Evolutionary conservation across 1,140 invertebrate genomes (phyloP), one percentile per base, ranked within the genome.

Genomic region (Capitella teleta): DNA sequence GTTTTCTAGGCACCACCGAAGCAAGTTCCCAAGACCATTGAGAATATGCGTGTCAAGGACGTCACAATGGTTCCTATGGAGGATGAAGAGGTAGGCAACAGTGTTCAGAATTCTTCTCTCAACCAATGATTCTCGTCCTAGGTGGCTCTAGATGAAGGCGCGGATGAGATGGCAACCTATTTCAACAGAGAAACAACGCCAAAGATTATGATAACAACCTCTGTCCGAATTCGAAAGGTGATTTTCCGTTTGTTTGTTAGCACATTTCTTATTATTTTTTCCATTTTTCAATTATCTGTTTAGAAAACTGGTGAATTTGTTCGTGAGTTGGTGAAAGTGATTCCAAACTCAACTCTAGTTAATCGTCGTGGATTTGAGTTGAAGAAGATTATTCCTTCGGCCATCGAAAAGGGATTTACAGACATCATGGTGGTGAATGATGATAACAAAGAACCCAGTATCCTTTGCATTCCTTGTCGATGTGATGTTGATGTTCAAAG

Each of bases 361-460:
- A 85, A 84, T 54, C 76, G 90, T 41, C 82, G 86, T 62, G 78
- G 86, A 54, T 82, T 87, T n/a, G 83, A 85, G 43, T 79, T 98
- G 0, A 98, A 98, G 67, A 89, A 89, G 60, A 90, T 96, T 49
- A 82, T 92, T 0, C 82, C 84, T 59, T 82, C 85, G 61, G 86
- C 87, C 0, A 80, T 77, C 16, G 74, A 79, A 1, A 82, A 80
- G 57, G 78, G 81, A 36, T 93, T 82, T 55, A 94, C 93, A 6
- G 92, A 97, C 74, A 76, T 98, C 19, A 75, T 98, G 55, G 79
- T 98, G 37, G 74, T 98, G 3, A 96, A 97, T 75, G 92, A 98
- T 74, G 85, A 98, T 73, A 79, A 80, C 56, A 85, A 86, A 57
- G 80, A 85, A 67, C 92, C 91, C 14, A 92, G 80, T 82, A 79